Evolutionary conservation across 1,140 invertebrate genomes (phyloP).

Genomic region (Trichonephila clavipes): DNA sequence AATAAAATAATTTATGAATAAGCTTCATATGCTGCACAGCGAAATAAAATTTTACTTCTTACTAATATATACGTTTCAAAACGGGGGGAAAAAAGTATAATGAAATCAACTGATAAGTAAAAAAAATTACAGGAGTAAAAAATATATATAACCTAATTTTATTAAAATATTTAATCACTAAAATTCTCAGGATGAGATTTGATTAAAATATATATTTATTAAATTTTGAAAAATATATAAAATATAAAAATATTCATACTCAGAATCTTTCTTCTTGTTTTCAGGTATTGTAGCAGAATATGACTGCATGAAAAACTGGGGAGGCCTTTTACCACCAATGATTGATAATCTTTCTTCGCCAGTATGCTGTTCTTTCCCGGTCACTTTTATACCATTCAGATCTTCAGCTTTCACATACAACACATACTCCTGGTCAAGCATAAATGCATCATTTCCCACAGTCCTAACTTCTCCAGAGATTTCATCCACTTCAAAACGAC

Average conservation of each 20-base stretch:
- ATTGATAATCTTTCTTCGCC: slow-evolving; percentile 94
- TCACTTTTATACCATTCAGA: slow-evolving; percentile 94
- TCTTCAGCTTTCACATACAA: slow-evolving; percentile 97
- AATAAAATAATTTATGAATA: too few relatives aligned
- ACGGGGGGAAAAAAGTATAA: too few relatives aligned
- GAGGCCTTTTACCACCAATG: slow-evolving; percentile 94
- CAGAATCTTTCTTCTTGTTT: slow-evolving; percentile 97
- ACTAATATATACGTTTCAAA: too few relatives aligned
- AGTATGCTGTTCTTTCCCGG: slow-evolving; percentile 91
- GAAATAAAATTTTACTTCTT: too few relatives aligned
- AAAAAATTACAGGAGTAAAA: too few relatives aligned
- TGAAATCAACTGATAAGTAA: too few relatives aligned
- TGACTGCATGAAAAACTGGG: slow-evolving; percentile 95
- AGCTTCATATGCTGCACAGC: too few relatives aligned
- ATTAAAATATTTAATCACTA: too few relatives aligned
- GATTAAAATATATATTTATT: too few relatives aligned
- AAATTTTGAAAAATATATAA: neutral
- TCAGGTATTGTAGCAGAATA: slow-evolving; percentile 97
- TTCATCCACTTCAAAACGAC: slow-evolving; percentile 93
- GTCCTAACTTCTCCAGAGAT: slow-evolving; percentile 96
- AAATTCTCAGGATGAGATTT: too few relatives aligned
- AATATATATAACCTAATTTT: too few relatives aligned
- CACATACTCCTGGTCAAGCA: slow-evolving; percentile 97
- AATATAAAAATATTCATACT: slow-evolving; percentile 85
- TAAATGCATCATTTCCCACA: slow-evolving; percentile 93